phyloP scores from a whole-genome alignment of 2,888 invertebrate genomes.

The Ellobium chinense region DNA sequence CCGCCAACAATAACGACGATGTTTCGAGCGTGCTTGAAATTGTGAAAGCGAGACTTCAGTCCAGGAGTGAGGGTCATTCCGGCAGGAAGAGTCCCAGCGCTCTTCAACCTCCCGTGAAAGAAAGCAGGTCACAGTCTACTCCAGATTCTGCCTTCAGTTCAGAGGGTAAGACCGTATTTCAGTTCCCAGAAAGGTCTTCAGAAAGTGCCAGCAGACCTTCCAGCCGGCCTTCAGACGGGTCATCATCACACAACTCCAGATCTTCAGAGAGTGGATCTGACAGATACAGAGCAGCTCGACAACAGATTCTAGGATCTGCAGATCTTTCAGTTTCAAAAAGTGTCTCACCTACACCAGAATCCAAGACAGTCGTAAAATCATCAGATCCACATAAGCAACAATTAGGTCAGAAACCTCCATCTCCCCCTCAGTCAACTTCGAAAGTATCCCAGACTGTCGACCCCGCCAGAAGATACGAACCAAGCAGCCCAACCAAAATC shows the following conservation, averaged over 20 bases:
- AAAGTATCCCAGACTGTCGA: too few relatives aligned
- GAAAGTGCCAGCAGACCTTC: background rate
- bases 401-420: too few relatives aligned
- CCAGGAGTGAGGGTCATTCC: slow-evolving; percentile 35
- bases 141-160: background rate
- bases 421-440: too few relatives aligned
- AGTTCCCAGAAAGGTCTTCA: background rate
- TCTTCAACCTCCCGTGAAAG: background rate
- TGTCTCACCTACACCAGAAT: too few relatives aligned
- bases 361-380: too few relatives aligned
- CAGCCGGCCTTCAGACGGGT: background rate
- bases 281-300: slow-evolving; percentile 21
- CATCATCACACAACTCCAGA: background rate
- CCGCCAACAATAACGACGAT: background rate
- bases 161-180: background rate
- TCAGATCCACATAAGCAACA: too few relatives aligned
- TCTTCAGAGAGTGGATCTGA: background rate
- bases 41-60: slow-evolving; percentile 46
- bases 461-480: too few relatives aligned
- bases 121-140: background rate
- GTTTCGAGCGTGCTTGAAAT: slow-evolving; percentile 39
- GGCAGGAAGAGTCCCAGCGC: slow-evolving; percentile 12
- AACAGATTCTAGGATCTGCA: slow-evolving; percentile 11
- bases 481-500: too few relatives aligned
- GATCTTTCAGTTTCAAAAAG: too few relatives aligned